These are phyloP conservation scores for Xiphorhynchus erythropygius DNA, from an alignment of 2,797 vertebrate species.

Conservation along the genomic window DNA sequence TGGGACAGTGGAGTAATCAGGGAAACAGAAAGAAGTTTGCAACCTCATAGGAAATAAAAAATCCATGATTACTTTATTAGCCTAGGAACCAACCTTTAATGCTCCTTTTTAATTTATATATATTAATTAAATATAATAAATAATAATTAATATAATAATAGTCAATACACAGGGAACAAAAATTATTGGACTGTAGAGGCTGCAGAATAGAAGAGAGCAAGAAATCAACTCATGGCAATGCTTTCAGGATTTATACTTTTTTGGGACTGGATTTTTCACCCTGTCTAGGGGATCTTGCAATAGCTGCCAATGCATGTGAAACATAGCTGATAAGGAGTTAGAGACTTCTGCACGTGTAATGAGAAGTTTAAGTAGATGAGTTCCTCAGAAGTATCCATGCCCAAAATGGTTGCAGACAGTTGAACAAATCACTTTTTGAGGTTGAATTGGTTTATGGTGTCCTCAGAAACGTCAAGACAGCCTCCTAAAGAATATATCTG, in stretches of 20 bases:
- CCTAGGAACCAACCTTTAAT: background rate
- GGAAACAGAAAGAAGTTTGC: background rate
- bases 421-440: background rate
- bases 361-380: background rate
- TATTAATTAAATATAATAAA: no score
- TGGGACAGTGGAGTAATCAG: background rate
- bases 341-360: background rate
- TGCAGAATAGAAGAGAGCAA: background rate
- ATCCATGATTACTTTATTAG: no score
- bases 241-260: background rate
- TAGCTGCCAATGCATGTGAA: background rate
- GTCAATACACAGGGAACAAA: background rate
- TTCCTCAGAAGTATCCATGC: background rate
- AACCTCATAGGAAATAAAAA: background rate
- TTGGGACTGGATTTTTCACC: background rate
- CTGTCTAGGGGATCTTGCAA: background rate
- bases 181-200: rapidly evolving
- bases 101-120: background rate
- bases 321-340: background rate
- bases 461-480: background rate
- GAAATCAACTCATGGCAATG: background rate
- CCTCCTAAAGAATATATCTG: background rate
- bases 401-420: background rate
- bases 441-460: background rate
- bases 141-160: no score